Percentiles rank a stretch among this genome's conserved stretches.
phyloP scores from a whole-genome alignment of 2,113 vertebrate species.

The Rhizomys pruinosus region DNA sequence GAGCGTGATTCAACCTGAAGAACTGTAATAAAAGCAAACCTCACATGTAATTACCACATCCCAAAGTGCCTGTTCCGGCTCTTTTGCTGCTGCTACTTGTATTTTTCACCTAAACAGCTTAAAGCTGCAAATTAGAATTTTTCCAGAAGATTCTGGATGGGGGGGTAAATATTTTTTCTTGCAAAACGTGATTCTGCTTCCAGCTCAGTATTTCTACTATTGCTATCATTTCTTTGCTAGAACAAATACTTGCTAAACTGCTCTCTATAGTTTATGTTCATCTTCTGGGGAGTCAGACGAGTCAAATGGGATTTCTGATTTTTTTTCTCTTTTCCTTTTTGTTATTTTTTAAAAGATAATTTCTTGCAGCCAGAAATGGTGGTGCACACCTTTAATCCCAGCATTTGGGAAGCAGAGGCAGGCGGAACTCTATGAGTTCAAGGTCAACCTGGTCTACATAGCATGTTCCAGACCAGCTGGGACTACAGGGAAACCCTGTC shows the following conservation, averaged over 20 bases:
- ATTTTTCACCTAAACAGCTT: conserved; percentile 63
- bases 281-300: not conserved
- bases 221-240: not conserved
- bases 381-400: no score
- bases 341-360: no score
- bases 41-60: conserved; percentile 66
- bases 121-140: conserved; percentile 73
- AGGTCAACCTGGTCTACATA: no score
- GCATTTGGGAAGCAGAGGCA: no score
- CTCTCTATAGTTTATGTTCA: not conserved
- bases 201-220: not conserved
- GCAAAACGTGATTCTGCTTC: not conserved
- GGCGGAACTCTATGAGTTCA: no score
- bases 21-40: conserved; percentile 65
- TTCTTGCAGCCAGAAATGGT: no score
- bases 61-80: conserved; percentile 69
- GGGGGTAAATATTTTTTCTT: not conserved
- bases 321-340: no score
- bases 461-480: no score
- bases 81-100: conserved; percentile 68
- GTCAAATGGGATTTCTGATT: not conserved
- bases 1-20: conserved; percentile 52
- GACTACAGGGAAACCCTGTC: no score
- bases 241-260: not conserved
- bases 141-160: conserved; percentile 39